Evolutionary conservation across 2,797 vertebrate genomes (phyloP).

Genomic region (Serranus cabrilla): DNA sequence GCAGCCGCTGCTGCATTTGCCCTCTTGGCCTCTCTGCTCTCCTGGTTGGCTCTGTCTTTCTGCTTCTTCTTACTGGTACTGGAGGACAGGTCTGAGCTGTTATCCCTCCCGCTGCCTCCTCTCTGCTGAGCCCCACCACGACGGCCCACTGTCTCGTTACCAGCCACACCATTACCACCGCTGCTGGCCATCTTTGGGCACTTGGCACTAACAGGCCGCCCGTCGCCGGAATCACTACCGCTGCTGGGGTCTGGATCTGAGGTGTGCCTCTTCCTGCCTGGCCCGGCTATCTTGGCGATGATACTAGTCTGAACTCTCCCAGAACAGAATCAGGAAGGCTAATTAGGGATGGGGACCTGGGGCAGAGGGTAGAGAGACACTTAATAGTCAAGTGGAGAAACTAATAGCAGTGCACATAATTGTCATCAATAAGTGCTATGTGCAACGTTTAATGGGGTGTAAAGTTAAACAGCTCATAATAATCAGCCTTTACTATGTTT

Average conservation of each 20-base stretch:
- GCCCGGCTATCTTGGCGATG: slow-evolving; percentile 99
- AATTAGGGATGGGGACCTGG: slow-evolving; percentile 57
- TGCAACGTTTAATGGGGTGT: background rate
- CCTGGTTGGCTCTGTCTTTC: slow-evolving; percentile 96
- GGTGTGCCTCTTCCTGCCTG: slow-evolving; percentile 97
- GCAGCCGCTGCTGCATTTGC: slow-evolving; percentile 58
- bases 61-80: slow-evolving; percentile 95
- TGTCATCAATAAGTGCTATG: background rate
- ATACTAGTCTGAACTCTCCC: slow-evolving; percentile 91
- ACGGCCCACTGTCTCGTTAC: slow-evolving; percentile 64
- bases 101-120: slow-evolving; percentile 84
- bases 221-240: slow-evolving; percentile 90
- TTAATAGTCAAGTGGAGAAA: background rate
- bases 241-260: slow-evolving; percentile 97
- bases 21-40: slow-evolving; percentile 94
- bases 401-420: background rate
- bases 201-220: slow-evolving; percentile 94
- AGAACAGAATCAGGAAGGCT: slow-evolving; percentile 91
- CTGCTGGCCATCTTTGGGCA: slow-evolving; percentile 97
- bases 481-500: background rate
- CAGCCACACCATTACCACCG: slow-evolving; percentile 70
- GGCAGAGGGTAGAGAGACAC: background rate
- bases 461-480: background rate
- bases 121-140: slow-evolving; percentile 79
- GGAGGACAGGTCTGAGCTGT: slow-evolving; percentile 82